Base-by-base conservation (phyloP, 2,113 vertebrate genomes). In the Thermophis baileyi region DNA sequence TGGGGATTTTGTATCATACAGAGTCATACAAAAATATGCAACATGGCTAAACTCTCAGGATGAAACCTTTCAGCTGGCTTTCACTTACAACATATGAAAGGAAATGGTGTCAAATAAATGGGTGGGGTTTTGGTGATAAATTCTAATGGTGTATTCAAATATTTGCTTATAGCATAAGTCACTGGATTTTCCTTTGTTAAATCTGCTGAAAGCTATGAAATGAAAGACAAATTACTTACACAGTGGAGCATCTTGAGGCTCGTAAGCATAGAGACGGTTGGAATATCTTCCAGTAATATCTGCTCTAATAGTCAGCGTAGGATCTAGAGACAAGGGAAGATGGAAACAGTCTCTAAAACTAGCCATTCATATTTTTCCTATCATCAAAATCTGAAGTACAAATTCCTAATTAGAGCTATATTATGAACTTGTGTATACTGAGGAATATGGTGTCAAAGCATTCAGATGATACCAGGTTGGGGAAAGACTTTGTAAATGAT, bases 221-320 rank as follows among this genome's bases (percentile, higher is more conserved):
- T 18, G n/a, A 91, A 91, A 44, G 50, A 11, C 4, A 40, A 25
- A 60, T 54, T 94, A 98, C 99, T 99, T 98, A 99, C 99, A 85
- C 85, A 98, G 49, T 25, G 97, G 91, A 91, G 96, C 40, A 96
- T 99, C 99, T 9, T 63, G 60, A 6, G 98, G 98, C 95, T 99
- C 99, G 0, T 99, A 99, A 9, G 99, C 98, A 0, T 99, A 99
- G 96, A 99, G 96, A 60, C 99, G 99, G 95, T 99, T 99, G 30
- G 97, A 96, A 54, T 99, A 99, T 96, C 97, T 99, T 12, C 99
- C 99, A 0, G 97, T 98, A 95, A 99, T 97, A 94, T 99, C 99
- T 0, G 99, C 99, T 96, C 99, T 98, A 49, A 99, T 99, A 0
- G 99, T 99, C 98, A 99, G 98, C 27, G 99, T 96, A 54, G 99